phyloP scores from a whole-genome alignment of 92 coral and sea anemone species.

The Ricordea florida region DNA sequence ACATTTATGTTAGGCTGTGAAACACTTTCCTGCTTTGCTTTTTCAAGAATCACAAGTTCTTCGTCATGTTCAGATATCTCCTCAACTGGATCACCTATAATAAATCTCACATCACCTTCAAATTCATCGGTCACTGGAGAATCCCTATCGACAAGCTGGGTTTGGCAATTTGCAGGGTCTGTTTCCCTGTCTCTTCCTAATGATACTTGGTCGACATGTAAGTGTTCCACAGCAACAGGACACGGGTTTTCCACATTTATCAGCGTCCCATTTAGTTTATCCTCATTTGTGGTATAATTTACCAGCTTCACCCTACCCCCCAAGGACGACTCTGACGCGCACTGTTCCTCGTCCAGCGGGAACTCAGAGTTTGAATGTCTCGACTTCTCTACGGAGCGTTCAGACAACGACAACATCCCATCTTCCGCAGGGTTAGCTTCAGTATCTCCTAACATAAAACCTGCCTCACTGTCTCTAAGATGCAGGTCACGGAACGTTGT shows the following conservation, averaged over 20 bases:
- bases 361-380: not conserved
- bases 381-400: constrained; percentile 3
- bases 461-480: constrained; percentile 62
- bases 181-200: too few species aligned
- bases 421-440: constrained; percentile 47
- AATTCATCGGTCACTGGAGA: too few species aligned
- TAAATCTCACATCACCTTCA: not conserved
- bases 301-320: not conserved
- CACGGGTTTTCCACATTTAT: too few species aligned
- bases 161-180: too few species aligned
- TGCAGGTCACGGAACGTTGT: constrained; percentile 63
- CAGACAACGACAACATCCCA: constrained; percentile 28
- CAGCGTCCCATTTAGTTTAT: too few species aligned
- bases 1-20: too few species aligned
- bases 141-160: too few species aligned
- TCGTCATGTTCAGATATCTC: not conserved
- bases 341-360: not conserved
- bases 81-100: constrained; percentile 1
- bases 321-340: not conserved
- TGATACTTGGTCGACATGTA: too few species aligned
- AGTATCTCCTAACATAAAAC: constrained; percentile 54
- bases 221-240: too few species aligned
- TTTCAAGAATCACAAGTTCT: not conserved
- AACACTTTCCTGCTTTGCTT: constrained; percentile 13
- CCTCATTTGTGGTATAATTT: not conserved